phyloP scores from a whole-genome alignment of 2,113 vertebrate species.

The Podocnemis expansa region DNA sequence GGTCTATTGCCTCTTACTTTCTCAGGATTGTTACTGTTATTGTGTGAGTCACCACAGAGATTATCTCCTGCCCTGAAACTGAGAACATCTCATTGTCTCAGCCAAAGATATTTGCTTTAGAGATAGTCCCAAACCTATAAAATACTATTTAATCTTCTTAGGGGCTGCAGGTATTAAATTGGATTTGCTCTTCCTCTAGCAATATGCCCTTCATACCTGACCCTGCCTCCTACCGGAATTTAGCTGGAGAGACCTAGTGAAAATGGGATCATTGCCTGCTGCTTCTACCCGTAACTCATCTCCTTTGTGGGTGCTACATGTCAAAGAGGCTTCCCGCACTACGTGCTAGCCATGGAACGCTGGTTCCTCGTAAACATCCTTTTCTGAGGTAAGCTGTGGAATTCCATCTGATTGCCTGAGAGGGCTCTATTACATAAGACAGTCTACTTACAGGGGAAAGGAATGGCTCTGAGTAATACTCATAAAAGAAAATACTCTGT shows the following conservation, averaged over 20 bases:
- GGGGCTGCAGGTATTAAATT: slow-evolving; percentile 85
- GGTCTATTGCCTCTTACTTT: accelerated
- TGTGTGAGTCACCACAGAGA: not conserved
- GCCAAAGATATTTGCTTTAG: slow-evolving; percentile 42
- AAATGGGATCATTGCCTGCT: slow-evolving; percentile 65
- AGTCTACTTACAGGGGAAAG: not conserved
- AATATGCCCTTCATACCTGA: slow-evolving; percentile 86
- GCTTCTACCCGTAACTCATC: slow-evolving; percentile 30
- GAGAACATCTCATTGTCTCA: slow-evolving; percentile 21
- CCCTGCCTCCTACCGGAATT: slow-evolving; percentile 68
- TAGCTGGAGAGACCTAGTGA: slow-evolving; percentile 1
- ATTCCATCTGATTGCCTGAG: not conserved
- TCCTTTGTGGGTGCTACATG: slow-evolving; percentile 3
- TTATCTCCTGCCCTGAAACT: not conserved
- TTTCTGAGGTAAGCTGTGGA: slow-evolving; percentile 67
- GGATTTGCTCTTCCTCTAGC: slow-evolving; percentile 82
- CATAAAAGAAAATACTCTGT: not conserved
- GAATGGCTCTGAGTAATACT: not conserved
- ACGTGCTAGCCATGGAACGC: not conserved
- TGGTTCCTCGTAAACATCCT: slow-evolving; percentile 25
- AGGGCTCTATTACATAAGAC: not conserved
- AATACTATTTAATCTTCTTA: slow-evolving; percentile 90
- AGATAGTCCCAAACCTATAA: slow-evolving; percentile 63
- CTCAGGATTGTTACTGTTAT: not conserved
- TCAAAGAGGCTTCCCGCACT: slow-evolving; percentile 42